Percentiles rank a stretch among this genome's conserved stretches.
Conservation (phyloP, 2,113 vertebrate species). For the Macquaria australasica region DNA sequence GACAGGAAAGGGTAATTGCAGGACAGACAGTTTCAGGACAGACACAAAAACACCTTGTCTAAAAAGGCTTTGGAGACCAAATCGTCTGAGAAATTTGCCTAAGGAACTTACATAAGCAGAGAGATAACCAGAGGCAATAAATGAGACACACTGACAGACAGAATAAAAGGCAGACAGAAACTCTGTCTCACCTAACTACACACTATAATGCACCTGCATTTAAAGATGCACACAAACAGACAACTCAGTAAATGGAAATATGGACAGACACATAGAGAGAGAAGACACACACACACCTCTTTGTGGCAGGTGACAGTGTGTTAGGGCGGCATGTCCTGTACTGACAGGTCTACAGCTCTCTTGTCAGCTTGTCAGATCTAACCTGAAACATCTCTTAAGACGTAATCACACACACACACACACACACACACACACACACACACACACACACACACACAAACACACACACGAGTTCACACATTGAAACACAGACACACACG, state of each 20-base stretch:
- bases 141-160: not conserved
- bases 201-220: not conserved
- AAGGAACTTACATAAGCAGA: not conserved
- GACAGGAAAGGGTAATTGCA: not conserved
- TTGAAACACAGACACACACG: not conserved
- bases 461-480: not conserved
- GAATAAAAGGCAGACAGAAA: not conserved
- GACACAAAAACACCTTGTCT: not conserved
- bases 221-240: constrained; percentile 6
- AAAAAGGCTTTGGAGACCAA: constrained; percentile 3
- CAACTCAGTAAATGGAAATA: not conserved
- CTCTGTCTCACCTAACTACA: not conserved
- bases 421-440: not conserved
- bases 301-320: constrained; percentile 3
- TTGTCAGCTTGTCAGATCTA: constrained; percentile 35
- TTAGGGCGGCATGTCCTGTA: not conserved
- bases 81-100: not conserved
- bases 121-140: constrained; percentile 8
- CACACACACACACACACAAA: not conserved
- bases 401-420: not conserved
- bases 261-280: not conserved
- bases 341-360: constrained; percentile 26
- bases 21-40: not conserved
- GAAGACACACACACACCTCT: not conserved
- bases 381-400: constrained; percentile 37